Percentiles rank a stretch among this genome's conserved stretches.
phyloP scores from a whole-genome alignment of 2,113 vertebrate genomes.

The Eulemur macaco region DNA sequence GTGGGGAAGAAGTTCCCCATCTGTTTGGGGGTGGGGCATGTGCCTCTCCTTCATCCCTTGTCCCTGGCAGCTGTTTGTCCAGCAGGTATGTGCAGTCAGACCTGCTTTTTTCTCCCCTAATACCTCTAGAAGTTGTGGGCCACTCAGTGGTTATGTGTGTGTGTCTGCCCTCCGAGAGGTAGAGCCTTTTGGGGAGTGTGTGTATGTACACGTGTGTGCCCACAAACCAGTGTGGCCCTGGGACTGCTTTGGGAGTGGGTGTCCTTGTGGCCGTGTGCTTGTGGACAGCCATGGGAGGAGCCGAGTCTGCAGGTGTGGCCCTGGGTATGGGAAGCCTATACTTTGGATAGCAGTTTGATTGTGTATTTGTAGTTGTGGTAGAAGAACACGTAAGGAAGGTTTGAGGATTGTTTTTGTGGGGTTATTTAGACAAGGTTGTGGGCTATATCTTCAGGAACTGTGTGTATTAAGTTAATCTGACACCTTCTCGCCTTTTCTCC shows the following conservation, averaged over 20 bases:
- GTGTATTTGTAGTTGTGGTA: neutral
- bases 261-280: neutral
- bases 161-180: neutral
- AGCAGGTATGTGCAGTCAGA: neutral
- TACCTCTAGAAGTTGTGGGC: neutral
- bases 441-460: neutral
- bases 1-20: neutral
- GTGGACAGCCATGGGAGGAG: neutral
- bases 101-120: neutral
- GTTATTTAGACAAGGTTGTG: neutral
- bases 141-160: neutral
- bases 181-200: neutral
- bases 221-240: neutral
- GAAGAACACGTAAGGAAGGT: neutral
- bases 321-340: neutral
- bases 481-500: conserved; percentile 66
- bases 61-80: neutral
- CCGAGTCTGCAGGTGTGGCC: neutral
- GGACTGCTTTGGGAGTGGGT: neutral
- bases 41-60: neutral
- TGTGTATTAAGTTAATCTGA: conserved; percentile 52
- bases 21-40: neutral
- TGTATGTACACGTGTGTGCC: neutral
- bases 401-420: neutral
- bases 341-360: neutral